Conservation (phyloP, 2,888 invertebrate species). For the Cheilosia grossa region DNA sequence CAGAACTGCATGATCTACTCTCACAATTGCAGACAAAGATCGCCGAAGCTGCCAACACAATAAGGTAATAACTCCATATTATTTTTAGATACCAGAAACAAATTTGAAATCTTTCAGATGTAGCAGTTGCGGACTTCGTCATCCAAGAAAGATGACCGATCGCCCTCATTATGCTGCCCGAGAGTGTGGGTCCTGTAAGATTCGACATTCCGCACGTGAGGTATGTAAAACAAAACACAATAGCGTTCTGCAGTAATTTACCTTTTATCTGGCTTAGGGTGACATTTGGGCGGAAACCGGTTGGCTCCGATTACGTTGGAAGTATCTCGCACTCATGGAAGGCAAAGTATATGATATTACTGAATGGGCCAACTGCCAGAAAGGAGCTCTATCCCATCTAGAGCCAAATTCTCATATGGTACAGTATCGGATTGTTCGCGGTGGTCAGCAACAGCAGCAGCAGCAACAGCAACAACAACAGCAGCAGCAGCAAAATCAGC, state of each 20-base stretch:
- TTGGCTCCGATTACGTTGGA: constrained; percentile 94
- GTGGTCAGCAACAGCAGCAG: constrained; percentile 82
- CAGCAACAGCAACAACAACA: constrained; percentile 79
- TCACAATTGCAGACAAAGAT: constrained; percentile 96
- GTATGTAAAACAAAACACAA: constrained; percentile 81
- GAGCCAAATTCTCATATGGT: constrained; percentile 96
- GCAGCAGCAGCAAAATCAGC: constrained; percentile 77
- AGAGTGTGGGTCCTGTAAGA: constrained; percentile 95
- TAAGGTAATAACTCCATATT: constrained; percentile 83
- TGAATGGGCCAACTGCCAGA: constrained; percentile 97
- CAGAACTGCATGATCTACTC: constrained; percentile 93
- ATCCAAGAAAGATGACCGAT: constrained; percentile 93
- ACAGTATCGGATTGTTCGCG: constrained; percentile 85
- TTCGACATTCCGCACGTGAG: constrained; percentile 94
- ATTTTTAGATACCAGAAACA: not conserved
- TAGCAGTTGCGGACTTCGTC: constrained; percentile 95
- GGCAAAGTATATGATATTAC: constrained; percentile 97
- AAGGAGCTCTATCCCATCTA: constrained; percentile 86
- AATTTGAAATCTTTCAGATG: constrained; percentile 85
- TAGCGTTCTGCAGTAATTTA: not conserved
- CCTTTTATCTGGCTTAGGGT: constrained; percentile 85
- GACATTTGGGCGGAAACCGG: constrained; percentile 98
- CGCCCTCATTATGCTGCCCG: constrained; percentile 96
- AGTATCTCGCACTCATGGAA: constrained; percentile 98
- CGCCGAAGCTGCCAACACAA: constrained; percentile 96